phyloP scores from a whole-genome alignment of 1,140 invertebrate genomes.

The Drosophila nigrodunni region DNA sequence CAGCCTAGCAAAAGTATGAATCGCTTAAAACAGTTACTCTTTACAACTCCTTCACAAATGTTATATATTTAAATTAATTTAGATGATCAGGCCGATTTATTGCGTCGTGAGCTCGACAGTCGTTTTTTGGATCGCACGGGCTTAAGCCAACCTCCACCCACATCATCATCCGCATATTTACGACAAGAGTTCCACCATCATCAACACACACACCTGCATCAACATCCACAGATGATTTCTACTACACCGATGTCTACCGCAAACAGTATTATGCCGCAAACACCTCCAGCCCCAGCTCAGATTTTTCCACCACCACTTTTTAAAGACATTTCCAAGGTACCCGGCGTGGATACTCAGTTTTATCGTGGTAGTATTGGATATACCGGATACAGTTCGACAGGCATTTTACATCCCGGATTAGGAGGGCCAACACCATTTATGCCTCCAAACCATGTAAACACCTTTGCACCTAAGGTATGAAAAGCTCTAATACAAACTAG shows the following conservation, averaged over 20 bases:
- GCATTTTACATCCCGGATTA: conserved; percentile 90
- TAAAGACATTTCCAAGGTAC: conserved; percentile 95
- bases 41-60: background rate
- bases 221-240: conserved; percentile 90
- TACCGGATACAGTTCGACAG: conserved; percentile 91
- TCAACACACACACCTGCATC: conserved; percentile 95
- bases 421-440: conserved; percentile 91
- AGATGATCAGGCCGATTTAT: conserved; percentile 92
- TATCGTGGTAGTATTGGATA: conserved; percentile 91
- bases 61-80: conserved; percentile 2
- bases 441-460: conserved; percentile 90
- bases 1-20: conserved; percentile 90
- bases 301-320: conserved; percentile 87
- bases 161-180: conserved; percentile 87
- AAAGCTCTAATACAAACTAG: background rate
- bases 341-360: conserved; percentile 91
- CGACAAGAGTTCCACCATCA: conserved; percentile 95
- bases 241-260: conserved; percentile 89
- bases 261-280: conserved; percentile 87
- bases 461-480: conserved; percentile 96
- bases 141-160: conserved; percentile 76
- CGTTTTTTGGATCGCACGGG: conserved; percentile 90
- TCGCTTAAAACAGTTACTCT: background rate
- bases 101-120: conserved; percentile 95
- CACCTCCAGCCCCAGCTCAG: conserved; percentile 84